Conservation (phyloP, 30 jellyfish, hydroid and myxozoan species). For the Chrysaora quinquecirrha region DNA sequence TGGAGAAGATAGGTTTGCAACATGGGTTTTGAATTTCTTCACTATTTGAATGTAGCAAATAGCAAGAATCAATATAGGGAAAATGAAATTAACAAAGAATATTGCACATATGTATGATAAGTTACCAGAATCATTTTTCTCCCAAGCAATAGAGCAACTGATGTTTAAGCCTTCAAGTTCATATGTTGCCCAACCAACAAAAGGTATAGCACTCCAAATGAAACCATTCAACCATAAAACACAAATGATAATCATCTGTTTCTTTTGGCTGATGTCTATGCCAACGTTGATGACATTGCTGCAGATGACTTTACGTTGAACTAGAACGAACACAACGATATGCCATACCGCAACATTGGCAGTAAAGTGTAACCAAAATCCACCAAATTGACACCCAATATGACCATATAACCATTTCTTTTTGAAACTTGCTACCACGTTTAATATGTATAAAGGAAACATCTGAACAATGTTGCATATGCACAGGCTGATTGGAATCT, state of each 20-base stretch:
- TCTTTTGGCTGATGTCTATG: conserved; percentile 9
- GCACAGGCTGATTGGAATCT: conserved; percentile 57
- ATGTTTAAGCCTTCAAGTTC: conserved; percentile 53
- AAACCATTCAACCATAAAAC: conserved; percentile 50
- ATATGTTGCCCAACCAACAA: conserved; percentile 61
- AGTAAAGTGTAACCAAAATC: conserved; percentile 51
- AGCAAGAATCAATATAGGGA: conserved; percentile 26
- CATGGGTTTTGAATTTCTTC: conserved; percentile 31
- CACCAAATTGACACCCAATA: conserved; percentile 22
- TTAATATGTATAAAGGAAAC: conserved; percentile 41
- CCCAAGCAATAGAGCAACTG: conserved; percentile 73
- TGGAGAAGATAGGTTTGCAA: conserved; percentile 11
- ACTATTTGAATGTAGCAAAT: conserved; percentile 32
- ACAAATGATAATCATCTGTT: neutral
- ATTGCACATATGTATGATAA: conserved; percentile 20
- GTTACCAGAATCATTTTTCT: conserved; percentile 19
- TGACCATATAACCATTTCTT: conserved; percentile 31
- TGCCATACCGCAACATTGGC: conserved; percentile 50
- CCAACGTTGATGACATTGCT: neutral
- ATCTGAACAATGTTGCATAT: conserved; percentile 34
- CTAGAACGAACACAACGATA: conserved; percentile 27
- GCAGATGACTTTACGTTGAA: conserved; percentile 22
- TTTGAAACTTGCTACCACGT: conserved; percentile 8
- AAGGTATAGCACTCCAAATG: conserved; percentile 56
- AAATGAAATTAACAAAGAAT: conserved; percentile 16